Evolutionary conservation across 2,888 invertebrate species (phyloP), one percentile per base, ranked within the genome.

Genomic region (Drosophila stalkeri): DNA sequence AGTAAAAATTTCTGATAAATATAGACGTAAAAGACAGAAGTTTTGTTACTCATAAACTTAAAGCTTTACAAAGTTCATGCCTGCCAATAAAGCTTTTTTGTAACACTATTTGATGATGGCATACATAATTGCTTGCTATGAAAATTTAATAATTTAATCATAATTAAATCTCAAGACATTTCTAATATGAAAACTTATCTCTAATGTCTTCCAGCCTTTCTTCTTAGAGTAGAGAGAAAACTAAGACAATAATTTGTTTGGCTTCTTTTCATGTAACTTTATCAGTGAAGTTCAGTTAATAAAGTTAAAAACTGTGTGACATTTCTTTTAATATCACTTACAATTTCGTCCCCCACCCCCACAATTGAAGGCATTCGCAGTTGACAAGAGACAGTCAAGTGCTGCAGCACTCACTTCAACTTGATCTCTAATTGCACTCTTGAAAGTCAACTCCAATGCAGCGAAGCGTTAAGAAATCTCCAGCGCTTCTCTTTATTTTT

Each of bases 381-480:
- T 27, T 47, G 47, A 4, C 27, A n/a, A n/a, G 49, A n/a, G 49
- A 31, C 16, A 39, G 18, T 20, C 23, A 41, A 35, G 23, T 46
- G 47, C n/a, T 44, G 7, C 52, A 7, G 47, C 49, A 57, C 51
- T 68, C 64, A 68, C 55, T 64, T 68, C 49, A 44, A 27, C 44
- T 51, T 51, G 43, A 49, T 47, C 37, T 62, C 27, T 33, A 54
- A 44, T 33, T 63, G 31, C 37, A 63, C 47, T 54, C 46, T 54
- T 39, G 62, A 35, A 51, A 46, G 62, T 31, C 54, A 67, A 54
- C 54, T 67, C 55, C 55, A 57, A 27, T 11, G 43, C 61, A 61
- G 41, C 59, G 43, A 65, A 59, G 63, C 72, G 54, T 46, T 52
- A 55, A 49, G 64, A 56, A 55, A 62, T 27, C 49, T 7, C 3